Evolutionary conservation across 2,888 invertebrate species (phyloP), one percentile per base, ranked within the genome.

Genomic region (Drosophila mulleri): DNA sequence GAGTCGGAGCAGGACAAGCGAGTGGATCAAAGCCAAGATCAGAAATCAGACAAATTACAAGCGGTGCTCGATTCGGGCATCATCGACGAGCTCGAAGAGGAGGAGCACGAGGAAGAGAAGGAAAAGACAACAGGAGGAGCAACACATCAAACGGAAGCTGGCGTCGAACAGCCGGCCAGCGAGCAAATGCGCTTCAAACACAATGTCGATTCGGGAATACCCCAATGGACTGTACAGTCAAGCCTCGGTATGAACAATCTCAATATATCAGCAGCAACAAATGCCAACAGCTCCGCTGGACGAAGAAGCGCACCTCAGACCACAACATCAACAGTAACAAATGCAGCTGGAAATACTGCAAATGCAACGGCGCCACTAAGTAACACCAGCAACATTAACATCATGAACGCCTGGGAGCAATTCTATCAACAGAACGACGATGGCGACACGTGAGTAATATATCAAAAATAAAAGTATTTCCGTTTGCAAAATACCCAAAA

Each of bases 361-460:
- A 57, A 57, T 44, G 26, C 44, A 60, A 93, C 78, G 59, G 65
- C 65, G 26, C 66, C 61, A 42, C 42, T 44, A 1, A 65, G 62
- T 45, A 66, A 52, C 70, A 70, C 39, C 59, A 65, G 59, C 53
- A 66, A 78, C 62, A 82, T 87, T 50, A 85, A 74, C 57, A 73
- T 93, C 75, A 93, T 95, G 57, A 90, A 83, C 58, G 86, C 91
- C 57, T 95, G 96, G 94, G 94, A 95, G 86, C 93, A 95, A 80
- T 95, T 95, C 81, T 97, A 95, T 91, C 94, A 95, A 78, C 97
- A 96, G 88, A 96, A 97, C 91, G 95, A 96, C 76, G 97, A 97
- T 84, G 98, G 97, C 80, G 97, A 98, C 92, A 97, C 97, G 97
- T 97, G 94, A 96, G 97, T 95, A 68, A 54, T 54, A 32, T 16